Evolutionary conservation across 2,888 invertebrate species (phyloP), one percentile per base, ranked within the genome.

Genomic region (Automeris io): DNA sequence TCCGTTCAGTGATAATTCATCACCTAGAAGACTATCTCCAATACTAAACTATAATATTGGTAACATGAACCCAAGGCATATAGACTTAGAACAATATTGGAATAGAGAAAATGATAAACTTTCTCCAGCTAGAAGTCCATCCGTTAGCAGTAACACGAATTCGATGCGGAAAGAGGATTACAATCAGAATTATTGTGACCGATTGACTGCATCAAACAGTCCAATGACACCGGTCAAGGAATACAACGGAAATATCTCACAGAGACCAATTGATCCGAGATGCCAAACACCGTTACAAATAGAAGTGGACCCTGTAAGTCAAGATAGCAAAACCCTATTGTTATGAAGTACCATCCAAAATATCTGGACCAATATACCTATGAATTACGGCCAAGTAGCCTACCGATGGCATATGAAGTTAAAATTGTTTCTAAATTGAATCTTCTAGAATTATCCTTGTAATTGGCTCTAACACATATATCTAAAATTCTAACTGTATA

Each of bases 271-370:
- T 11, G 76, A 85, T 46, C 54, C 74, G 11, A 66, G 74, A 61
- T 78, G 88, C 68, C 69, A 77, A 50, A 81, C 75, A 37, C 90
- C 90, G 16, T 81, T 93, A 48, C 83, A 88, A 45, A 86, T 93
- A 43, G 90, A 92, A 58, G 90, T 93, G 43, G 92, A 93, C 77
- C 90, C 91, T 60, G 93, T 93, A 86, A 87, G 88, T 88, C 63
- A 47, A 42, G 47, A 35, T 41, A 49, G 43, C 49, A 45, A 50
- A 8, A 29, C 29, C 13, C 48, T n/a, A n/a, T n/a, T n/a, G n/a
- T n/a, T n/a, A n/a, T n/a, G n/a, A n/a, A n/a, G n/a, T n/a, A n/a
- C n/a, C n/a, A n/a, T n/a, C n/a, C n/a, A n/a, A n/a, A n/a, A n/a
- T n/a, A n/a, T n/a, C n/a, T n/a, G n/a, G n/a, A n/a, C n/a, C n/a